phyloP scores from a whole-genome alignment of 2,888 invertebrate genomes.

The Pegoplata infirma region DNA sequence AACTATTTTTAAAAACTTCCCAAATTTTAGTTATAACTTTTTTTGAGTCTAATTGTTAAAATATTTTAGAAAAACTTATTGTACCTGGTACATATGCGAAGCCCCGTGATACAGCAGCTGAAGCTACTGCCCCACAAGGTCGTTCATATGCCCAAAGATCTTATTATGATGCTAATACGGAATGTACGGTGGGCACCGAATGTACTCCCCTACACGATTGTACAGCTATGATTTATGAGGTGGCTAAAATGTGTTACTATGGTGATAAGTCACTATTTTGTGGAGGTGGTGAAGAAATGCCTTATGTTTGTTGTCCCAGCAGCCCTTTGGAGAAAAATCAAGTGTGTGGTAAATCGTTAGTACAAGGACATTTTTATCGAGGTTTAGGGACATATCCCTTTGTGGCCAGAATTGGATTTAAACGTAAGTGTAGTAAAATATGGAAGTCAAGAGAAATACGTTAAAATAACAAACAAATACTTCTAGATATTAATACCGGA shows the following conservation, averaged over 20 bases:
- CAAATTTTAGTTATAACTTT: no score
- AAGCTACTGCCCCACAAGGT: slow-evolving; percentile 48
- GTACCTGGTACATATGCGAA: slow-evolving; percentile 55
- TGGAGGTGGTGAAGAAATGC: slow-evolving; percentile 76
- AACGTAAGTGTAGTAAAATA: slow-evolving; percentile 80
- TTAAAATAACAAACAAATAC: neutral
- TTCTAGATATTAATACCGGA: slow-evolving; percentile 82
- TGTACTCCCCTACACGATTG: slow-evolving; percentile 77
- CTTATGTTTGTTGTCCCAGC: slow-evolving; percentile 77
- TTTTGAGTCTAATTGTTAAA: no score
- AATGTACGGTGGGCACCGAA: slow-evolving; percentile 74
- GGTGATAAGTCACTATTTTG: slow-evolving; percentile 77
- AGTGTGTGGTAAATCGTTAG: slow-evolving; percentile 83
- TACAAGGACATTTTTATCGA: slow-evolving; percentile 82
- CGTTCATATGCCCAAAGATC: slow-evolving; percentile 69
- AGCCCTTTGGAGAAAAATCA: slow-evolving; percentile 78
- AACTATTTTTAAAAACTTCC: no score
- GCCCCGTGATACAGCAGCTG: slow-evolving; percentile 35
- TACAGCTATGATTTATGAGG: slow-evolving; percentile 76
- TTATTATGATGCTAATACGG: slow-evolving; percentile 70
- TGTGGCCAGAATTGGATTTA: slow-evolving; percentile 87
- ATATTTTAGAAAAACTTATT: slow-evolving; percentile 63
- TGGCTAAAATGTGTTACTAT: slow-evolving; percentile 76
- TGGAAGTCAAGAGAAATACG: neutral
- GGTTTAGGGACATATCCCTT: slow-evolving; percentile 88